These are phyloP conservation scores for Bombus superbus DNA, from an alignment of 1,140 invertebrate genomes.

Conservation along the genomic window DNA sequence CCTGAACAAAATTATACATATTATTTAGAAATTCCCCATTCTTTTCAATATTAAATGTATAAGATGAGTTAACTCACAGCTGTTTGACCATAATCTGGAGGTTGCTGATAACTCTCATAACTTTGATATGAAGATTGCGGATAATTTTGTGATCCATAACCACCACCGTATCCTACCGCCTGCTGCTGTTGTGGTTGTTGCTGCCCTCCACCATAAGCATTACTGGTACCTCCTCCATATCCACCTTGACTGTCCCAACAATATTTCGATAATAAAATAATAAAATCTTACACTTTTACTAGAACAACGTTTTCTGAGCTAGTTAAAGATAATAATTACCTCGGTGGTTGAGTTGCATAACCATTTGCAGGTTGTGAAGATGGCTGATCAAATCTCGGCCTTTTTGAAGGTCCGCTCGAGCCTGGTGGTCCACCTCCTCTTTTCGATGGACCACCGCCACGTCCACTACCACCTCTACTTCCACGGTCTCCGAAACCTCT, in stretches of 20 bases:
- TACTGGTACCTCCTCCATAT: conserved; percentile 69
- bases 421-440: conserved; percentile 80
- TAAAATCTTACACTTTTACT: background rate
- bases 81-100: conserved; percentile 79
- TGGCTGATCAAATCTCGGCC: conserved; percentile 79
- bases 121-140: conserved; percentile 78
- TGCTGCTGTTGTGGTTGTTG: conserved; percentile 73
- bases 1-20: conserved; percentile 62
- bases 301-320: background rate
- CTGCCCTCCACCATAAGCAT: conserved; percentile 75
- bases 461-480: conserved; percentile 68
- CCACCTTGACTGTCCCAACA: conserved; percentile 72
- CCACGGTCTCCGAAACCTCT: conserved; percentile 76
- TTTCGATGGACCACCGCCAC: conserved; percentile 77
- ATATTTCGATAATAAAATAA: background rate
- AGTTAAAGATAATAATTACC: conserved; percentile 41
- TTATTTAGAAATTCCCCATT: background rate
- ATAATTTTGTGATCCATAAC: conserved; percentile 79
- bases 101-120: conserved; percentile 80
- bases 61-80: conserved; percentile 69
- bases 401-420: conserved; percentile 79
- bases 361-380: conserved; percentile 78
- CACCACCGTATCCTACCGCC: conserved; percentile 72
- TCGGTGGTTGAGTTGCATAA: conserved; percentile 76
- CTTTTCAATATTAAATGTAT: background rate